phyloP scores from a whole-genome alignment of 2,888 invertebrate genomes.

The Ametastegia equiseti region DNA sequence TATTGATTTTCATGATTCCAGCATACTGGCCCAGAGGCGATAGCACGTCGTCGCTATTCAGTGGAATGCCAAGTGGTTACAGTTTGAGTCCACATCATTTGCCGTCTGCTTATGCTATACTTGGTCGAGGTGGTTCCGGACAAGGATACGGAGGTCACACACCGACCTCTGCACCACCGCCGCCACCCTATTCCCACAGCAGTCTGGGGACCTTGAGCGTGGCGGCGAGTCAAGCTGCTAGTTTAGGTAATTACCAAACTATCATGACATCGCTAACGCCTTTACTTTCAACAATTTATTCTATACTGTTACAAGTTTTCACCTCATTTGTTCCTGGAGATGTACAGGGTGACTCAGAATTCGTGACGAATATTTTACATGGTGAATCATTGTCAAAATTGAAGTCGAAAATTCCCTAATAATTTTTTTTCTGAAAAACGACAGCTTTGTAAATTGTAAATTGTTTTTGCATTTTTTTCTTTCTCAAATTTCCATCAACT shows the following conservation, averaged over 20 bases:
- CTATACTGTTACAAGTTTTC: neutral
- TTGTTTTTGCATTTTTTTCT: no score
- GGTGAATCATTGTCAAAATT: no score
- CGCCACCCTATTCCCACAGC: slow-evolving; percentile 72
- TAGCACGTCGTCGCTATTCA: slow-evolving; percentile 72
- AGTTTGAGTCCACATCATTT: slow-evolving; percentile 74
- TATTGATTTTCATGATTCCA: slow-evolving; percentile 73
- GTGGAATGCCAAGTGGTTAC: slow-evolving; percentile 74
- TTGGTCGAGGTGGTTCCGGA: slow-evolving; percentile 71
- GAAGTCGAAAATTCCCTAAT: no score
- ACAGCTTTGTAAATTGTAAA: no score
- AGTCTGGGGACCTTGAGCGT: slow-evolving; percentile 84
- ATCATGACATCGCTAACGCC: slow-evolving; percentile 48
- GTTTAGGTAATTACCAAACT: slow-evolving; percentile 80
- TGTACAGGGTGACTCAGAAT: no score
- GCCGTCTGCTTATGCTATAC: slow-evolving; percentile 75
- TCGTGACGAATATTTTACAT: no score
- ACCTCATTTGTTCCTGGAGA: neutral
- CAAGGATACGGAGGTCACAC: slow-evolving; percentile 71
- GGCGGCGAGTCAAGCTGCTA: slow-evolving; percentile 91
- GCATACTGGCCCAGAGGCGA: slow-evolving; percentile 90
- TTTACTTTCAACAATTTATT: neutral
- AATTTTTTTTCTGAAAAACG: no score
- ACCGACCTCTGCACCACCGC: slow-evolving; percentile 70
- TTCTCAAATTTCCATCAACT: no score